Evolutionary conservation across 2,797 vertebrate species (phyloP), one percentile per base, ranked within the genome.

Genomic region (Onychomys arenicola): DNA sequence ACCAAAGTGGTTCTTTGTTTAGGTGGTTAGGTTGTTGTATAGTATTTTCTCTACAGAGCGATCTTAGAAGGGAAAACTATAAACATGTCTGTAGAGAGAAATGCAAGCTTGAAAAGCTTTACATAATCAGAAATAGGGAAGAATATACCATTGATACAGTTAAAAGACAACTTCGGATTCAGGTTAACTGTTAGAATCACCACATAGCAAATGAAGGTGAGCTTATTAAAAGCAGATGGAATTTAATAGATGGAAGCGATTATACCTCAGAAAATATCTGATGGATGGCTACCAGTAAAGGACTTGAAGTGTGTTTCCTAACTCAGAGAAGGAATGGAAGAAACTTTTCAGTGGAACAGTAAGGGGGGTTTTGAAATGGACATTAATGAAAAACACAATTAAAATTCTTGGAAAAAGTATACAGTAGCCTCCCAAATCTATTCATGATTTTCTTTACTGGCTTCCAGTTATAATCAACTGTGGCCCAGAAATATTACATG

Each of bases 181-280:
- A 69, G 67, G 34, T n/a, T 69, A 32, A 49, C 32, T 77, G 59
- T 89, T 80, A 86, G 34, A 85, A 75, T 87, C 52, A 84, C 71
- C 43, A 84, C 34, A 63, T 8, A 61, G 69, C n/a, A 90, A 73
- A 71, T 37, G 55, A 83, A 83, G 23, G 13, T 67, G 10, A 93
- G 49, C 93, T 94, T 89, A 86, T 84, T 65, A 90, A 94, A 89
- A 37, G 34, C n/a, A 88, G 82, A 81, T 91, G 43, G 85, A 82
- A 91, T 71, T 85, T 40, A 94, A 65, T 57, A 91, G 89, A 85
- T 88, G 63, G 37, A 76, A 95, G 55, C 71, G 71, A 88, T 91
- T 69, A 25, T 83, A 34, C 13, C 14, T 92, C 67, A 77, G 57
- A 85, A 88, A 91, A 85, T 67, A 46, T 1, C 23, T 94, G 71